Evolutionary conservation across 2,888 invertebrate genomes (phyloP).

Genomic region (Cheilosia variabilis): DNA sequence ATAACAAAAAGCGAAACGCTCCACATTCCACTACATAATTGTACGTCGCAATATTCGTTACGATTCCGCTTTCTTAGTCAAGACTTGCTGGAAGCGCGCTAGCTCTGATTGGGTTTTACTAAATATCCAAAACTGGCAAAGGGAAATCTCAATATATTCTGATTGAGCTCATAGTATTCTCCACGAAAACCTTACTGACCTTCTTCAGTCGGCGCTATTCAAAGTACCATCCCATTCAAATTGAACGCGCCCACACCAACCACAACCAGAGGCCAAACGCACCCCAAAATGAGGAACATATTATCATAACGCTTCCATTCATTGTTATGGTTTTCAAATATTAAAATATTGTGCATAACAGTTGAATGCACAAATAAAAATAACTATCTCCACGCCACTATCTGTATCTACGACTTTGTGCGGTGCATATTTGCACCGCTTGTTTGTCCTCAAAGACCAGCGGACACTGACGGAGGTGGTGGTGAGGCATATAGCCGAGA

Average conservation of each 20-base stretch:
- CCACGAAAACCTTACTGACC: no score
- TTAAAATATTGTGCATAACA: slow-evolving; percentile 54
- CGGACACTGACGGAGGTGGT: neutral
- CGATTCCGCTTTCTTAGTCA: no score
- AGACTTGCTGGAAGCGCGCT: no score
- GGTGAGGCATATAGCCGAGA: slow-evolving; percentile 22
- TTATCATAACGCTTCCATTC: slow-evolving; percentile 29
- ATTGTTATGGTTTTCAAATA: slow-evolving; percentile 57
- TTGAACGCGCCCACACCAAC: neutral
- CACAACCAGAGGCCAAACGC: slow-evolving; percentile 16
- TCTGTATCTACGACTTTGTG: neutral
- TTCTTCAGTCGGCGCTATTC: no score
- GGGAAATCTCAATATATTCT: no score
- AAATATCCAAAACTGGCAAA: no score
- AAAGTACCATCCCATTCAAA: no score
- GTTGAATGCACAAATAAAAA: slow-evolving; percentile 63
- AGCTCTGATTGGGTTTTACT: no score
- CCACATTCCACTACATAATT: no score
- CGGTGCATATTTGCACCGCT: neutral
- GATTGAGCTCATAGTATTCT: no score
- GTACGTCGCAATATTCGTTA: no score
- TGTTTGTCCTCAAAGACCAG: slow-evolving; percentile 59
- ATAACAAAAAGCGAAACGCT: no score
- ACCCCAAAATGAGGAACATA: neutral
- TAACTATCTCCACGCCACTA: slow-evolving; percentile 22